Evolutionary conservation across 37 sponge, comb jelly and placozoan species (phyloP).

Genomic region (Chondrosia reniformis): DNA sequence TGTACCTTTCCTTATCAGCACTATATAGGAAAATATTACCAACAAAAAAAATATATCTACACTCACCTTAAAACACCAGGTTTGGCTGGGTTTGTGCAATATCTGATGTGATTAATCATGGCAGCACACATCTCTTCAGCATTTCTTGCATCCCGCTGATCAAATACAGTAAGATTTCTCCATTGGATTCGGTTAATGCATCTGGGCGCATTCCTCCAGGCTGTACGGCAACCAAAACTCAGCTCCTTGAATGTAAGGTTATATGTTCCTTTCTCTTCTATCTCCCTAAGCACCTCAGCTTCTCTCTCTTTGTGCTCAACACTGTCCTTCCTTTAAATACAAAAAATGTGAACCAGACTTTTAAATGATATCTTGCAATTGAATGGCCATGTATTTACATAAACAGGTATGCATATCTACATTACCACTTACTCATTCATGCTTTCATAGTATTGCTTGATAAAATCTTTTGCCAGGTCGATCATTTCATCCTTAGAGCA

Average conservation of each 20-base stretch:
- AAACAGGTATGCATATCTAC: no score
- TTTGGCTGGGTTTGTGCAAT: constrained; percentile 72
- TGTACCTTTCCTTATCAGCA: neutral
- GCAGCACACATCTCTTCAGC: constrained; percentile 85
- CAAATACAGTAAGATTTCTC: constrained; percentile 75
- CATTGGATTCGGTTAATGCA: constrained; percentile 85
- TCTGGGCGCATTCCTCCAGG: constrained; percentile 90
- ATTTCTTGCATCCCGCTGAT: constrained; percentile 49
- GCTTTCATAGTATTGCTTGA: constrained; percentile 55
- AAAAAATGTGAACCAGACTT: no score
- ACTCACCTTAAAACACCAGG: constrained; percentile 24
- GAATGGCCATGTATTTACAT: no score
- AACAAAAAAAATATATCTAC: neutral
- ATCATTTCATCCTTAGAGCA: constrained; percentile 44
- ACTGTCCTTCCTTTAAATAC: constrained; percentile 31
- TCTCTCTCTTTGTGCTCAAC: constrained; percentile 25
- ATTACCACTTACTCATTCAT: no score
- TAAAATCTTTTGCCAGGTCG: constrained; percentile 50
- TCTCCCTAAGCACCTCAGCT: constrained; percentile 30
- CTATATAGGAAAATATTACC: neutral
- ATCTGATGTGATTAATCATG: constrained; percentile 65
- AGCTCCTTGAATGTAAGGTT: constrained; percentile 77
- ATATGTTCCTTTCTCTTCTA: constrained; percentile 66
- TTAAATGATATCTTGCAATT: no score
- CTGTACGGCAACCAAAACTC: constrained; percentile 61